These are phyloP conservation scores for Microlaimidae sp. DNA, from an alignment of 2,888 invertebrate species.

Conservation along the genomic window DNA sequence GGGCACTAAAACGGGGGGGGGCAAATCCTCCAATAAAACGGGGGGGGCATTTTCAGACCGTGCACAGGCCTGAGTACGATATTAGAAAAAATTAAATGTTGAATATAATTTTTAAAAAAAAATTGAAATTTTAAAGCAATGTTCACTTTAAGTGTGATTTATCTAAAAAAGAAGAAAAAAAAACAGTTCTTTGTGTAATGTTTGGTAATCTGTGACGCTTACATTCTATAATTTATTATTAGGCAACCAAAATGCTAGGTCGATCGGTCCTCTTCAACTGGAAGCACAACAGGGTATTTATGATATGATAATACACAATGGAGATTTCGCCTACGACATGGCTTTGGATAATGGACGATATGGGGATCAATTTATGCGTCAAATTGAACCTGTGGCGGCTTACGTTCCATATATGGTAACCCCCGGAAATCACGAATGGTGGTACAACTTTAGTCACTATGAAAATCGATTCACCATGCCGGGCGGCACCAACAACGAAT, in stretches of 20 bases:
- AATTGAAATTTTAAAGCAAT: too few species aligned
- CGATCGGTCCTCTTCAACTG: constrained; percentile 61
- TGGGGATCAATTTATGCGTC: constrained; percentile 81
- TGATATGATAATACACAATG: constrained; percentile 35
- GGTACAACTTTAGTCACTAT: constrained; percentile 85
- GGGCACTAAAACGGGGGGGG: too few species aligned
- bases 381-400: constrained; percentile 71
- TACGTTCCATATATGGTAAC: constrained; percentile 66
- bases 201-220: too few species aligned
- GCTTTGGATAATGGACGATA: constrained; percentile 56
- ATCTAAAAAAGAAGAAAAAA: too few species aligned
- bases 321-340: constrained; percentile 91
- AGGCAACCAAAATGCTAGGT: constrained; percentile 64
- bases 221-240: too few species aligned
- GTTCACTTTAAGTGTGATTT: too few species aligned
- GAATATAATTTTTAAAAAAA: too few species aligned
- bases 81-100: too few species aligned
- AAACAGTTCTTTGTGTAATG: too few species aligned
- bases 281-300: constrained; percentile 53
- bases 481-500: constrained; percentile 40
- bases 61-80: too few species aligned
- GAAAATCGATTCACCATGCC: constrained; percentile 81
- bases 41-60: too few species aligned
- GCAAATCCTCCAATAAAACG: too few species aligned
- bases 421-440: constrained; percentile 47